Evolutionary conservation across 2,797 vertebrate genomes (phyloP).

Genomic region (Peromyscus melanophrys): DNA sequence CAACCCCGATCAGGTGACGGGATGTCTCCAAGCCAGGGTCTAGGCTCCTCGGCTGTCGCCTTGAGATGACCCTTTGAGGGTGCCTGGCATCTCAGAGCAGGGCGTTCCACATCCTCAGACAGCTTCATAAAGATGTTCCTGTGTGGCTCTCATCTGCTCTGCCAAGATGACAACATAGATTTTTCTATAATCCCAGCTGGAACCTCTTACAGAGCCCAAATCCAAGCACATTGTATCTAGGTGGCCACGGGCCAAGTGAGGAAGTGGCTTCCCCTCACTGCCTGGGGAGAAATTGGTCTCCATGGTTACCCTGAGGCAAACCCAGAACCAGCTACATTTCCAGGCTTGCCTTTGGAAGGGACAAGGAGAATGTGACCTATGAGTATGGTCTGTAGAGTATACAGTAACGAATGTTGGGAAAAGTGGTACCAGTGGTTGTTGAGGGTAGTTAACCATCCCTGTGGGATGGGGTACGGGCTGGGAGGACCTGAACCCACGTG

Average conservation of each 20-base stretch:
- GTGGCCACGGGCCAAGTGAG: rapidly evolving
- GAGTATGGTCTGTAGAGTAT: rapidly evolving
- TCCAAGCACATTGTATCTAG: rapidly evolving
- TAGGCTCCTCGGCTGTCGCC: neutral
- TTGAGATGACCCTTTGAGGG: neutral
- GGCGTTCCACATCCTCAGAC: slow-evolving; percentile 91
- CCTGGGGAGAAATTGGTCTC: rapidly evolving
- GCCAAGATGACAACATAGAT: rapidly evolving
- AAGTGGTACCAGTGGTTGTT: rapidly evolving
- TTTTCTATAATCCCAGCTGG: too few species aligned
- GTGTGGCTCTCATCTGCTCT: rapidly evolving
- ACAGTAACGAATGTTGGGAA: rapidly evolving
- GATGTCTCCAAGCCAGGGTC: rapidly evolving
- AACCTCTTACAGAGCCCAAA: too few species aligned
- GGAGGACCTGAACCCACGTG: rapidly evolving
- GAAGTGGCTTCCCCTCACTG: rapidly evolving
- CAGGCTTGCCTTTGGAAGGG: neutral
- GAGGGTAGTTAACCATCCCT: neutral
- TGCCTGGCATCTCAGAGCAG: neutral
- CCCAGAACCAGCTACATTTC: rapidly evolving
- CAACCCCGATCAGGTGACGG: slow-evolving; percentile 96
- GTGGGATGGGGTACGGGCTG: rapidly evolving
- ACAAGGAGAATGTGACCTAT: rapidly evolving
- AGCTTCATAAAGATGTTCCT: rapidly evolving
- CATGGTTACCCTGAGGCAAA: neutral